phyloP scores from a whole-genome alignment of 1,140 invertebrate genomes.

The Drosophila seguyi region DNA sequence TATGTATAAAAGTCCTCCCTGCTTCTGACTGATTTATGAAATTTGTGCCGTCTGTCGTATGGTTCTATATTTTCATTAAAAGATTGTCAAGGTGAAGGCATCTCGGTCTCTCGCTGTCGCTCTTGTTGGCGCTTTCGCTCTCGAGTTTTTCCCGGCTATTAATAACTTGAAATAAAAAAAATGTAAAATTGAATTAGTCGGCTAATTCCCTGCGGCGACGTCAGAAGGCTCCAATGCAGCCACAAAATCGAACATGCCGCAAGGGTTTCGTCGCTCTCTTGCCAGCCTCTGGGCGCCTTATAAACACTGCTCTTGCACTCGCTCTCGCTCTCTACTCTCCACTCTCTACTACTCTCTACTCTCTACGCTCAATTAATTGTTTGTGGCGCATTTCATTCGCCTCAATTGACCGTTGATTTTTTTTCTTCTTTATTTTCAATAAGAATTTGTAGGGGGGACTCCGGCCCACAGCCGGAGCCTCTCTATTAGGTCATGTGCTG shows the following conservation, averaged over 20 bases:
- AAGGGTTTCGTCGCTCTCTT: background rate
- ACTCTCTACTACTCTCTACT: background rate
- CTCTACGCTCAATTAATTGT: constrained; percentile 60
- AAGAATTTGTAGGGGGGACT: constrained; percentile 5
- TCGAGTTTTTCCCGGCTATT: constrained; percentile 19
- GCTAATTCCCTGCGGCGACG: constrained; percentile 23
- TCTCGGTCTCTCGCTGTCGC: background rate
- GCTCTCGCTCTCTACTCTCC: constrained; percentile 1
- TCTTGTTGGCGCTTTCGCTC: constrained; percentile 8
- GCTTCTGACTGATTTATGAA: constrained; percentile 57
- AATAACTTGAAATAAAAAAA: constrained; percentile 41
- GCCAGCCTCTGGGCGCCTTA: background rate
- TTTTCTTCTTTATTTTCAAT: background rate
- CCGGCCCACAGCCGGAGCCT: constrained; percentile 6
- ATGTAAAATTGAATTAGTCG: constrained; percentile 40
- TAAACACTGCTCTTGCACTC: background rate
- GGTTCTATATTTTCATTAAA: constrained; percentile 50
- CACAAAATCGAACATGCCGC: background rate
- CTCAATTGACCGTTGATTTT: constrained; percentile 46
- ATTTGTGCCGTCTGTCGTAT: constrained; percentile 30
- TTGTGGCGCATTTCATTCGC: constrained; percentile 46
- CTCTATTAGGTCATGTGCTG: constrained; percentile 13
- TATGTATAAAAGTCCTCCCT: constrained; percentile 49
- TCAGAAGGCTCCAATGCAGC: constrained; percentile 32
- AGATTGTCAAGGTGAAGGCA: constrained; percentile 59